Base-by-base conservation (phyloP, 2,888 invertebrate species). In the Coelopa pilipes region DNA sequence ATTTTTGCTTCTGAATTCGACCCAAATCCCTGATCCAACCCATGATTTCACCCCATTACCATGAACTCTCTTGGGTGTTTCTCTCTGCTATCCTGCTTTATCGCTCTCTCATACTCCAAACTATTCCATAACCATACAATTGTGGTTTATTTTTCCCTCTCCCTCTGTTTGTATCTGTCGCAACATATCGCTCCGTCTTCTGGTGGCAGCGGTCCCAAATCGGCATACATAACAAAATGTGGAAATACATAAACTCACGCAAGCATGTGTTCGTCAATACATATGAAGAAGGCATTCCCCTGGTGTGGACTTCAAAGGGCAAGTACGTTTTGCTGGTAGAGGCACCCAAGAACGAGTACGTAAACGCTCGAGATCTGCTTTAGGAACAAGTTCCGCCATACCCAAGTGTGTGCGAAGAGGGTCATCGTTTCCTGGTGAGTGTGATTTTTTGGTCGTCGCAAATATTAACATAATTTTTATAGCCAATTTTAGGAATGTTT, bases 281-380 rank as follows among this genome's bases (percentile, higher is more conserved):
- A 1, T 95, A 96, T 86, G 92, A 93, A 79, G 95, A 95, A 83
- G 96, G 96, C 4, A 94, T 96, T 74, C 89, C 90, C 76, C 89
- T 93, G 79, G 96, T 96, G 24, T 89, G 94, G 75, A 91, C 90
- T 78, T 93, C 92, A 79, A 94, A 92, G 89, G 96, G 96, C 77
- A 95, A 95, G 88, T 93, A 92, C 83, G 93, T 93, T 17, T 88
- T 93, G 77, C 87, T 93, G 59, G 92, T 93, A 77, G 94, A 94
- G 85, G 92, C 92, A 47, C 93, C 93, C 10, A 93, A 92, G 83
- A 89, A 88, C 80, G 88, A 88, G 77, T 88, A 96, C 87, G 93
- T 92, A 76, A 96, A 96, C 86, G 94, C 95, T 82, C 89, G 95
- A 70, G 93, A 94, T 99, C 88, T 95, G 98, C 87, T 98, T 96